Evolutionary conservation across 2,797 vertebrate species (phyloP), one percentile per base, ranked within the genome.

Genomic region (Malurus splendens): DNA sequence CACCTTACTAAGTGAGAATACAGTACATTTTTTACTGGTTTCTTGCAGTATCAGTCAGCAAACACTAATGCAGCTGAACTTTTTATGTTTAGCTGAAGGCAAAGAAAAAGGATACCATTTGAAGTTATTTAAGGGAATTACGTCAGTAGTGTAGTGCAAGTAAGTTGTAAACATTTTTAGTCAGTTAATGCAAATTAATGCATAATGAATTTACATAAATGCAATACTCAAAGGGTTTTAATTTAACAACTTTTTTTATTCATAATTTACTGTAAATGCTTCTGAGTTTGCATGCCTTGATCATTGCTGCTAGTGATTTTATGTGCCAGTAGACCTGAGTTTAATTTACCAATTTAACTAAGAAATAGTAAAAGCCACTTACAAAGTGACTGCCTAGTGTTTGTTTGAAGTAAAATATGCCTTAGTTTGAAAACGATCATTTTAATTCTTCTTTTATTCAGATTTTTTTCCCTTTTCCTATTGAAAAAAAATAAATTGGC

Each of bases 231-330:
- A 98, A 98, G 97, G 97, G 97, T 98, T 98, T 97, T 97, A 96
- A 96, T 97, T 97, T 97, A 96, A 96, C 91, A 93, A 95, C 96
- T 94, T 97, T 90, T 97, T 95, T 96, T 96, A 96, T 97, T 96
- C 95, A 97, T 97, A 95, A 98, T 97, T 97, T 98, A 97, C 96
- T 98, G 97, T 97, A 99, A 98, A 98, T 99, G 98, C 98, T 99
- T 98, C 98, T 98, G 97, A 98, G 98, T 98, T 98, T 98, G 98
- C 98, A 99, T 98, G 98, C 97, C 97, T 98, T 97, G 97, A 97
- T 97, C 97, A 98, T 98, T 99, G 98, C 98, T 98, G 98, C 98
- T 99, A 98, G 98, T 97, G 94, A 96, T 97, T 96, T 97, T 96
- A 97, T 90, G 97, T 98, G 98, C 98, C 98, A 98, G 98, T 97